Base-by-base conservation (phyloP, 2,888 invertebrate species). In the Girardia tigrina region DNA sequence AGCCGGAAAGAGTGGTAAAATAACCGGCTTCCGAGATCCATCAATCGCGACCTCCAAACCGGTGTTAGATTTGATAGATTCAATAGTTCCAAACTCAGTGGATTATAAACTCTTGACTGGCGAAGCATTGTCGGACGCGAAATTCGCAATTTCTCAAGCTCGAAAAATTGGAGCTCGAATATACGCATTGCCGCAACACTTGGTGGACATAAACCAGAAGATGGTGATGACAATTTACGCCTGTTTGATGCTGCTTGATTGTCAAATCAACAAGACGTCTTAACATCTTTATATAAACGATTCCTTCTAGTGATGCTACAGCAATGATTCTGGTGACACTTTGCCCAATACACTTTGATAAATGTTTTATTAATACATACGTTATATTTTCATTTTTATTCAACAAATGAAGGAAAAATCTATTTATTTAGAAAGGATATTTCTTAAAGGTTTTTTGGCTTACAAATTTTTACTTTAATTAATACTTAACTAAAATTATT, bases 21-120 rank as follows among this genome's bases (percentile, higher is more conserved):
- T 87, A 42, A 80, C 80, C n/a, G 82, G 81, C 77, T 87, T 87
- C 81, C n/a, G 69, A 42, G 98, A 99, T 84, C 88, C 89, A 27
- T 87, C 88, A n/a, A 88, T 98, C 81, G 88, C 91, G n/a, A 90
- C 93, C 83, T 94, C 90, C n/a, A 89, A 89, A 81, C 91, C 94
- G 76, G 90, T 98, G 20, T 88, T 98, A 79, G 94, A 97, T 85
- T 87, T 99, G 79, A 92, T 98, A 79, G 97, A 98, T 85, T 89
- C 93, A 75, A 94, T 98, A 84, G 94, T 92, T 82, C 94, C 94
- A 8, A 76, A 76, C 23, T 75, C 75, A 2, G 74, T 76, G 4
- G 74, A 76, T 27, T 27, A 69, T n/a, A 42, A 23, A 56, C 28
- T 76, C 14, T 8, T 76, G 16, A 29, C 74, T 8, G 29, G 29